phyloP scores from a whole-genome alignment of 2,888 invertebrate species.

The Tenodera sinensis region DNA sequence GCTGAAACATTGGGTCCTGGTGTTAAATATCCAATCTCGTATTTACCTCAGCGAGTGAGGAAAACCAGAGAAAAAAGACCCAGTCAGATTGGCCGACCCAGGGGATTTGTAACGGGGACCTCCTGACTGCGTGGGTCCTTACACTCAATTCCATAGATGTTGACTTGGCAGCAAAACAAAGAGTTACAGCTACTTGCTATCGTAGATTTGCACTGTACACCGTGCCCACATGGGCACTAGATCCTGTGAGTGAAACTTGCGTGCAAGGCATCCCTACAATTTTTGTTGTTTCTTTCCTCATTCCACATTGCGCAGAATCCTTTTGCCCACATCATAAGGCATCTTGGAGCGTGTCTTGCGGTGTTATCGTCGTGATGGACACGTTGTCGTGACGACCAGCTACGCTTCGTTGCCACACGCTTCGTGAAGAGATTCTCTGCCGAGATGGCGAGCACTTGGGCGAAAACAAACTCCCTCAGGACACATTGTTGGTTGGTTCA shows the following conservation, averaged over 20 bases:
- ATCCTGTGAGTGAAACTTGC: background rate
- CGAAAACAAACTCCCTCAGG: background rate
- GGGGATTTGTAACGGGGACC: no score
- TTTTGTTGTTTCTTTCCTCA: background rate
- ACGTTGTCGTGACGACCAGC: background rate
- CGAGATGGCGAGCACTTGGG: background rate
- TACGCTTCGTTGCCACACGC: background rate
- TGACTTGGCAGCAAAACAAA: no score
- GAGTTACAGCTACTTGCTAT: no score
- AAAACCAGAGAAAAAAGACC: no score
- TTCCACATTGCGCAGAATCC: background rate
- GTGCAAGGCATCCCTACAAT: background rate
- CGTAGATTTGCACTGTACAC: no score
- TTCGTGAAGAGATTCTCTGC: background rate
- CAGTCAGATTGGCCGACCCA: no score
- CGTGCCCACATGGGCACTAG: no score
- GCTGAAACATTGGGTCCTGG: no score
- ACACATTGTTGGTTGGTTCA: background rate
- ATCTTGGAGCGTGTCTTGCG: background rate
- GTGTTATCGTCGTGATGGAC: background rate
- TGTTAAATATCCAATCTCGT: no score
- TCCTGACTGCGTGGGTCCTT: no score
- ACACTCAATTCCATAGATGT: no score
- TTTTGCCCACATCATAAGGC: background rate
- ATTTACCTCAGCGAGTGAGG: no score